Base-by-base conservation (phyloP, 1,140 invertebrate genomes). In the Trialeurodes vaporariorum region DNA sequence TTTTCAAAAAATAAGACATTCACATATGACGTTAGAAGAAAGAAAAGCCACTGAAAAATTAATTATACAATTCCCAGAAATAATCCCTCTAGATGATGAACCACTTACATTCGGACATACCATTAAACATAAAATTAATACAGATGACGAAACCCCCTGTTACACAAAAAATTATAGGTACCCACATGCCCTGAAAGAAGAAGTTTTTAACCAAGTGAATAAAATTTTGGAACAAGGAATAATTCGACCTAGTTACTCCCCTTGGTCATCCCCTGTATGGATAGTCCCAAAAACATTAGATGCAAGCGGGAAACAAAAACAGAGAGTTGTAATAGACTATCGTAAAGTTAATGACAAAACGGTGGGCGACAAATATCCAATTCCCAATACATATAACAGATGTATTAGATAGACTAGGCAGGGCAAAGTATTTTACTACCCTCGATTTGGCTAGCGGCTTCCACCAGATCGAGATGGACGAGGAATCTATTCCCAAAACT, bases 381-480 rank as follows among this genome's bases (percentile, higher is more conserved):
- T 86, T n/a, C 83, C 81, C 1, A 74, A 78, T 22, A n/a, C n/a
- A n/a, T n/a, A 82, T 84, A 22, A 76, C 77, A 25, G 76, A 81
- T n/a, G 76, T 76, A 23, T 68, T 85, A 11, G 76, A 80, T 67
- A 71, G 72, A 27, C 63, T 81, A 61, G 71, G 72, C 0, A 75
- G 72, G 2, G 69, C 74, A 2, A 71, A 69, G 23, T 75, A 76
- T 64, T 83, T 83, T 67, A 77, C 76, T 2, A 74, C 77, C 0
- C 65, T 84, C 2, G 82, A 84, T 75, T 66, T 82, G 17, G 72
- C 73, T 1, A 77, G 73, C 49, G 82, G 82, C 11, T 84, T 80
- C 70, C 78, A 77, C 70, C 82, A 85, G 68, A 73, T 84, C 5
- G 70, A 73, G 2, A 74, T 85, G 1, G 73, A 78, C 9, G 61